Conservation (phyloP, 1,140 invertebrate genomes). For the Drosophila guanche region DNA sequence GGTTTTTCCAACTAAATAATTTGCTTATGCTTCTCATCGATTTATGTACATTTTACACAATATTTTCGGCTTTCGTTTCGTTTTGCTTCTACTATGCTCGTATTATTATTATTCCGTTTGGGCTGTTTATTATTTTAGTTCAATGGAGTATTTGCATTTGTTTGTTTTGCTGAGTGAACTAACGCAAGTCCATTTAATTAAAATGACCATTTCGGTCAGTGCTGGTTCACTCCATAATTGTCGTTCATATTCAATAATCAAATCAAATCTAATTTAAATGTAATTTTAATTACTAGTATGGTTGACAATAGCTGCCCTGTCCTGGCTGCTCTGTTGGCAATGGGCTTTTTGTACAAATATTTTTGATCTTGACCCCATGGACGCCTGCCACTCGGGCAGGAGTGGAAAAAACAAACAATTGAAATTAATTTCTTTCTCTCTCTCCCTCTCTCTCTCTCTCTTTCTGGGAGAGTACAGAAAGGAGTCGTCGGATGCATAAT, state of each 20-base stretch:
- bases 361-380: conserved; percentile 26
- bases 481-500: conserved; percentile 57
- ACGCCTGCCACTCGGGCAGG: conserved; percentile 42
- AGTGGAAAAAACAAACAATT: conserved; percentile 62
- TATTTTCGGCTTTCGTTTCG: conserved; percentile 11
- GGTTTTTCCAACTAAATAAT: conserved; percentile 33
- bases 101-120: conserved; percentile 21
- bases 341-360: conserved; percentile 21
- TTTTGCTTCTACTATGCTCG: background rate
- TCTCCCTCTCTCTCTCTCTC: too few relatives aligned
- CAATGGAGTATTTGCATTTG: conserved; percentile 58
- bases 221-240: conserved; percentile 29
- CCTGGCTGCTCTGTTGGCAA: conserved; percentile 9
- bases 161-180: background rate
- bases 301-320: background rate
- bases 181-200: conserved; percentile 60
- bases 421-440: conserved; percentile 64
- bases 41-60: conserved; percentile 33
- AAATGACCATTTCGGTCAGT: conserved; percentile 33
- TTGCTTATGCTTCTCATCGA: conserved; percentile 39
- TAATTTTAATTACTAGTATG: conserved; percentile 62
- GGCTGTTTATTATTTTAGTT: conserved; percentile 43
- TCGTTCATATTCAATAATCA: conserved; percentile 44
- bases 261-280: conserved; percentile 68
- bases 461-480: too few relatives aligned